Evolutionary conservation across 2,888 invertebrate genomes (phyloP).

Genomic region (Entomobrya proxima): DNA sequence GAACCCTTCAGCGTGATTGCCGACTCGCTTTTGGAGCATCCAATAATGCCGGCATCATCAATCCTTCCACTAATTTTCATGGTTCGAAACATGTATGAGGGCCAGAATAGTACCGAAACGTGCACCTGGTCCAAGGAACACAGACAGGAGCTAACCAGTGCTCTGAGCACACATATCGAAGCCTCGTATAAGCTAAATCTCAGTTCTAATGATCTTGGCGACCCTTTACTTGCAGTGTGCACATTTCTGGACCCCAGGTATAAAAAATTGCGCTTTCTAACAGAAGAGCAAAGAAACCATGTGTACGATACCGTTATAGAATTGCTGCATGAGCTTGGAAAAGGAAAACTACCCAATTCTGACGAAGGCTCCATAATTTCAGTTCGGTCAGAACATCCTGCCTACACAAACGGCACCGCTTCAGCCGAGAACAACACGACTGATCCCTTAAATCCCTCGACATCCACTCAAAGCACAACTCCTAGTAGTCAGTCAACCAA

Average conservation of each 20-base stretch:
- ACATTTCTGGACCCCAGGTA: conserved; percentile 66
- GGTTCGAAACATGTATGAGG: neutral
- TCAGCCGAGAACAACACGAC: neutral
- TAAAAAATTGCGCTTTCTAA: conserved; percentile 58
- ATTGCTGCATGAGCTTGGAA: neutral
- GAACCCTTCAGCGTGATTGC: conserved; percentile 61
- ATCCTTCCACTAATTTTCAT: conserved; percentile 49
- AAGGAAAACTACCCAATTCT: neutral
- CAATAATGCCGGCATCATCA: conserved; percentile 20
- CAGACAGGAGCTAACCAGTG: neutral
- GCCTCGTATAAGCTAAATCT: conserved; percentile 50
- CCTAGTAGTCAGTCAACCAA: neutral
- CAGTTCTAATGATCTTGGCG: conserved; percentile 12
- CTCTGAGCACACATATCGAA: conserved; percentile 42
- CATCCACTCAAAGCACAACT: neutral
- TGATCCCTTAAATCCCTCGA: conserved; percentile 25
- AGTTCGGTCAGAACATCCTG: conserved; percentile 34
- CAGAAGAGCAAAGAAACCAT: conserved; percentile 23
- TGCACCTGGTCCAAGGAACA: conserved; percentile 33
- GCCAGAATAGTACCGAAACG: neutral
- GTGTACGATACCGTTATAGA: conserved; percentile 12
- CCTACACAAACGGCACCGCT: neutral
- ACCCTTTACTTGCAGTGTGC: conserved; percentile 22
- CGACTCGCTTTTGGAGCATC: conserved; percentile 53
- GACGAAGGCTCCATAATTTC: conserved; percentile 20